Percentiles rank a stretch among this genome's conserved stretches.
Evolutionary conservation across 2,888 invertebrate genomes (phyloP).

Genomic region (Aphidoletes aphidimyza): DNA sequence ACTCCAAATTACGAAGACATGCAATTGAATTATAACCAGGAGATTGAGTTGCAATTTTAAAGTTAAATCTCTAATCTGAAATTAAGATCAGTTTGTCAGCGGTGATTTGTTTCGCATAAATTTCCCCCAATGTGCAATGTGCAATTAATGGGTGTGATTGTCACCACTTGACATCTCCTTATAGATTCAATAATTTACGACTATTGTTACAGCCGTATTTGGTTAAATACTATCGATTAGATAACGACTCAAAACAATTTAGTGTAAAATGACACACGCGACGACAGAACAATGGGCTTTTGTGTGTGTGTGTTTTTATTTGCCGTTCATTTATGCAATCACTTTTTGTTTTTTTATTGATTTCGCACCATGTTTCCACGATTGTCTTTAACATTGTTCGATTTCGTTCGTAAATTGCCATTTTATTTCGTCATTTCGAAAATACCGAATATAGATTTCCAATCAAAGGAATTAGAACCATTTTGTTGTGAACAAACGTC

Average conservation of each 20-base stretch:
- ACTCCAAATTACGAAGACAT: too few relatives aligned
- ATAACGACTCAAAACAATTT: constrained; percentile 8
- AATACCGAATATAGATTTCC: too few relatives aligned
- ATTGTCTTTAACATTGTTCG: too few relatives aligned
- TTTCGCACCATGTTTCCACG: too few relatives aligned
- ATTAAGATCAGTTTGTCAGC: not conserved
- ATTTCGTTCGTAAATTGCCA: too few relatives aligned
- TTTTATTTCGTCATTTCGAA: too few relatives aligned
- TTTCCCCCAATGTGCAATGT: not conserved
- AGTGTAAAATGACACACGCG: not conserved
- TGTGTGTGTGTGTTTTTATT: not conserved
- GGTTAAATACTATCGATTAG: constrained; percentile 24
- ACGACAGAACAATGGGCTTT: constrained; percentile 4
- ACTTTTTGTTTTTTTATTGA: too few relatives aligned
- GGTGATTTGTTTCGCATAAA: not conserved
- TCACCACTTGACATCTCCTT: not conserved
- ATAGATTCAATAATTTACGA: too few relatives aligned
- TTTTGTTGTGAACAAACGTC: too few relatives aligned
- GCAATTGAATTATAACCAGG: not conserved
- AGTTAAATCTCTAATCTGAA: not conserved
- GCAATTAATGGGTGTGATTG: not conserved
- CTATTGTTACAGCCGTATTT: not conserved
- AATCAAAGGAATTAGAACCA: too few relatives aligned
- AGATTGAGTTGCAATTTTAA: not conserved
- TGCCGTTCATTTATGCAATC: too few relatives aligned